Percentiles rank a stretch among this genome's conserved stretches.
Evolutionary conservation across 2,113 vertebrate species (phyloP).

Genomic region (Xiphophorus maculatus): DNA sequence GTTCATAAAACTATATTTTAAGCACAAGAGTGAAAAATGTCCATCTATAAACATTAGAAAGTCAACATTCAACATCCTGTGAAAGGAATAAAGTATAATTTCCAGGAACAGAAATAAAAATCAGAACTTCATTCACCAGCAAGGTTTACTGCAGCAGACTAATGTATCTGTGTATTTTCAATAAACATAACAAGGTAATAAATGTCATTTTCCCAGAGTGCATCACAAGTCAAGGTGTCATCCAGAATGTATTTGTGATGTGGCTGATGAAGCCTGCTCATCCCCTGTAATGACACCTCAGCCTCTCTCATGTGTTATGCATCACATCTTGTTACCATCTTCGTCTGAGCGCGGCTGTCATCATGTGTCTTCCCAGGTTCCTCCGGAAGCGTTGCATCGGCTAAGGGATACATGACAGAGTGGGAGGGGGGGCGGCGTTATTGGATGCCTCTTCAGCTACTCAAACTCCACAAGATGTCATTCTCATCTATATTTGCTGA

Average conservation of each 20-base stretch:
- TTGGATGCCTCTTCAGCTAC: slow-evolving; percentile 67
- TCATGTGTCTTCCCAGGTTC: slow-evolving; percentile 54
- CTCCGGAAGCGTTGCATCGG: slow-evolving; percentile 52
- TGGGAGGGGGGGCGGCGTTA: slow-evolving; percentile 29
- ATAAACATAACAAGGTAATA: slow-evolving; percentile 67
- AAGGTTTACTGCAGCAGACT: slow-evolving; percentile 39
- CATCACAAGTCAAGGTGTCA: slow-evolving; percentile 68
- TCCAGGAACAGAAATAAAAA: slow-evolving; percentile 57
- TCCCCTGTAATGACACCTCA: slow-evolving; percentile 73
- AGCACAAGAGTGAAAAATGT: slow-evolving; percentile 53
- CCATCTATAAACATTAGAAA: slow-evolving; percentile 63
- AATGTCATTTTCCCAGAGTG: slow-evolving; percentile 67
- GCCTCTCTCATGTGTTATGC: slow-evolving; percentile 79
- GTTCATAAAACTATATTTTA: slow-evolving; percentile 47
- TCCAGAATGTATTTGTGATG: slow-evolving; percentile 73
- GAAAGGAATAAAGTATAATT: slow-evolving; percentile 44
- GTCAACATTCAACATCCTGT: slow-evolving; percentile 52
- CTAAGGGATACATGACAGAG: slow-evolving; percentile 52
- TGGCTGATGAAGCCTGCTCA: slow-evolving; percentile 76
- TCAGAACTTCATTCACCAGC: slow-evolving; percentile 52
- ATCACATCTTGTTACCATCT: slow-evolving; percentile 78
- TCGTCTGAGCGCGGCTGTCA: slow-evolving; percentile 70
- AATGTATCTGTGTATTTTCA: slow-evolving; percentile 64
- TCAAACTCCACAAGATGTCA: slow-evolving; percentile 70
- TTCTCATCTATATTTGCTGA: slow-evolving; percentile 65